Evolutionary conservation across 2,888 invertebrate genomes (phyloP).

Genomic region (Abscondita cerata): DNA sequence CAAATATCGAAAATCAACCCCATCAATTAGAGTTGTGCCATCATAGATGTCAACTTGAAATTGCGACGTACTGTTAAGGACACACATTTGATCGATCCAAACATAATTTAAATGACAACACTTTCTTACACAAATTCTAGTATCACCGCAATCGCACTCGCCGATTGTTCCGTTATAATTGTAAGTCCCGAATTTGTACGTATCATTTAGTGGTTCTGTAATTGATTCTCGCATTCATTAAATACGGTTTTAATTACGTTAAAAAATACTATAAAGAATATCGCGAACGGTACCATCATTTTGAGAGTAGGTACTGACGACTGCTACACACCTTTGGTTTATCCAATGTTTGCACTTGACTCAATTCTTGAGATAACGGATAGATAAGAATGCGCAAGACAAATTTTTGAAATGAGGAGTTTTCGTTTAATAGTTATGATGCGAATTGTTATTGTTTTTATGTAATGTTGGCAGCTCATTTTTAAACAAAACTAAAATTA

Average conservation of each 20-base stretch:
- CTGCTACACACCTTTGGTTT: not conserved
- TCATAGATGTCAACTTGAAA: constrained; percentile 11
- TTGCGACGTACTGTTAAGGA: not conserved
- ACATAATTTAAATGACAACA: constrained; percentile 16
- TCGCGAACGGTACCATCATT: not conserved
- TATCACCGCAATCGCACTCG: not conserved
- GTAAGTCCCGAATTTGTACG: not conserved
- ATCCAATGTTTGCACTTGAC: not conserved
- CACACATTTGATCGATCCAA: not conserved
- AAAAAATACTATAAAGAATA: not conserved
- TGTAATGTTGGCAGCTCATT: constrained; percentile 1
- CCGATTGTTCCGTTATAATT: constrained; percentile 13
- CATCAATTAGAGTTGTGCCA: not conserved
- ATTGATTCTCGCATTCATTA: not conserved
- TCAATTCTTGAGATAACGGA: not conserved
- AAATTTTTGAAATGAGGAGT: not conserved
- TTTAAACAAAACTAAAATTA: constrained; percentile 6
- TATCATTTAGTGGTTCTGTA: not conserved
- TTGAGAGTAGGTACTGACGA: not conserved
- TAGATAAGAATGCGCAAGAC: constrained; percentile 2
- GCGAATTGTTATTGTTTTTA: not conserved
- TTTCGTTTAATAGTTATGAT: not conserved
- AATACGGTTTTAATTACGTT: not conserved
- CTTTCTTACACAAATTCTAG: constrained; percentile 13
- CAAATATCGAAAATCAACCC: not conserved